Percentiles rank a stretch among this genome's conserved stretches.
These are phyloP conservation scores for Tenthredo amoena DNA, from an alignment of 2,888 invertebrate genomes.

Conservation along the genomic window DNA sequence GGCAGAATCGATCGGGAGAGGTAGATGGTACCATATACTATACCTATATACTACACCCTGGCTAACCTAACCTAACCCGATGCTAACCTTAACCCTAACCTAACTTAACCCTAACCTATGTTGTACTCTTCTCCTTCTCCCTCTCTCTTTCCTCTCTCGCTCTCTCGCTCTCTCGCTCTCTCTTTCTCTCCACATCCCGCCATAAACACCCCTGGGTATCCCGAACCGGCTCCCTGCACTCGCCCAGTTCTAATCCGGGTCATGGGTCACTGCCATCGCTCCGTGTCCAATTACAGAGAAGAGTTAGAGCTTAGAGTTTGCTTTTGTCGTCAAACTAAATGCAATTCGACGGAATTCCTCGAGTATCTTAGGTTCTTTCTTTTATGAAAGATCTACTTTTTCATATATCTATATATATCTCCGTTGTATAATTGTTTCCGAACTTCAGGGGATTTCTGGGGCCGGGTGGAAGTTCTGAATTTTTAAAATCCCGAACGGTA, in stretches of 20 bases:
- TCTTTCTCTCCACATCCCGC: conserved; percentile 18
- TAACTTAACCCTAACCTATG: conserved; percentile 58
- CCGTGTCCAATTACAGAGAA: conserved; percentile 41
- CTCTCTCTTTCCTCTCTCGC: conserved; percentile 22
- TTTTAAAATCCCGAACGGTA: too few relatives aligned
- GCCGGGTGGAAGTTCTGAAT: too few relatives aligned
- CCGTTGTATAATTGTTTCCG: background rate
- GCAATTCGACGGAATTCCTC: background rate
- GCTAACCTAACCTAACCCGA: conserved; percentile 58
- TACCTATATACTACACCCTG: background rate
- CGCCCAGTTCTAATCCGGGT: conserved; percentile 73
- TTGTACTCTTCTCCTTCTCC: conserved; percentile 26
- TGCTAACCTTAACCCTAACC: conserved; percentile 67
- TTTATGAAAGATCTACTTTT: background rate
- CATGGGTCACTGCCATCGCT: conserved; percentile 76
- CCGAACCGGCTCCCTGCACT: conserved; percentile 65
- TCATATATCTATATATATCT: too few relatives aligned
- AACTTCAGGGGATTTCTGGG: background rate
- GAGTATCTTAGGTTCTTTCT: background rate
- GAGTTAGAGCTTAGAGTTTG: background rate
- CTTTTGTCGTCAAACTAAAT: background rate
- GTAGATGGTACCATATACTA: background rate
- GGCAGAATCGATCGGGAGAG: conserved; percentile 67
- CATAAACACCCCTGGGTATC: conserved; percentile 63
- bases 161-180: background rate